Evolutionary conservation across 2,888 invertebrate species (phyloP).

Genomic region (Polydrusus tereticollis): DNA sequence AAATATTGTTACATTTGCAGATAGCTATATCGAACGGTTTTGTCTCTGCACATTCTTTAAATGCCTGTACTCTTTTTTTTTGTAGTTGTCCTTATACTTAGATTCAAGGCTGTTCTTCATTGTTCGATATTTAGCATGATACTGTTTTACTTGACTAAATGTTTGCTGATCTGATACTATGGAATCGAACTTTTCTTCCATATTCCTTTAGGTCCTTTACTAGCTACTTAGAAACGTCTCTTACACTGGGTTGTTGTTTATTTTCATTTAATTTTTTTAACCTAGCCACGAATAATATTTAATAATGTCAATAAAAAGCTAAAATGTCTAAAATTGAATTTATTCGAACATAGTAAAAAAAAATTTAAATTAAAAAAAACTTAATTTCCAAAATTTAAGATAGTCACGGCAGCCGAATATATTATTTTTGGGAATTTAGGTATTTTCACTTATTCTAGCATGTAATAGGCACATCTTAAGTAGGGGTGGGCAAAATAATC

Average conservation of each 20-base stretch:
- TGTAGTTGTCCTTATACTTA: not conserved
- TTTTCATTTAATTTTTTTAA: not conserved
- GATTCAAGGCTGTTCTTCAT: not conserved
- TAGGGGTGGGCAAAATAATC: no score
- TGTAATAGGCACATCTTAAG: no score
- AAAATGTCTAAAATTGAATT: not conserved
- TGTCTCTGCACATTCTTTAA: not conserved
- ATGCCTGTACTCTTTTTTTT: not conserved
- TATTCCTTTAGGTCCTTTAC: not conserved
- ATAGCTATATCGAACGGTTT: no score
- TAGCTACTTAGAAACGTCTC: not conserved
- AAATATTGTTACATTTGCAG: conserved; percentile 18
- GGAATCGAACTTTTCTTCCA: not conserved
- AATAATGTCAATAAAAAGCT: not conserved
- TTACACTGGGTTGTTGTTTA: not conserved
- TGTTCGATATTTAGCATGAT: not conserved
- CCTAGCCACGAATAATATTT: not conserved
- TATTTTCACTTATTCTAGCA: no score
- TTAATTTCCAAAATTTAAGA: not conserved
- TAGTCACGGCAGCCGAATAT: not conserved
- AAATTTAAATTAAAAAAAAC: not conserved
- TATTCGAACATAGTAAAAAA: no score
- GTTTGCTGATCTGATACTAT: not conserved
- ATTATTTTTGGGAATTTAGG: not conserved
- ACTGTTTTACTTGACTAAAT: not conserved